These are phyloP conservation scores for Mythimna vitellina DNA, from an alignment of 2,888 invertebrate species.

Conservation along the genomic window DNA sequence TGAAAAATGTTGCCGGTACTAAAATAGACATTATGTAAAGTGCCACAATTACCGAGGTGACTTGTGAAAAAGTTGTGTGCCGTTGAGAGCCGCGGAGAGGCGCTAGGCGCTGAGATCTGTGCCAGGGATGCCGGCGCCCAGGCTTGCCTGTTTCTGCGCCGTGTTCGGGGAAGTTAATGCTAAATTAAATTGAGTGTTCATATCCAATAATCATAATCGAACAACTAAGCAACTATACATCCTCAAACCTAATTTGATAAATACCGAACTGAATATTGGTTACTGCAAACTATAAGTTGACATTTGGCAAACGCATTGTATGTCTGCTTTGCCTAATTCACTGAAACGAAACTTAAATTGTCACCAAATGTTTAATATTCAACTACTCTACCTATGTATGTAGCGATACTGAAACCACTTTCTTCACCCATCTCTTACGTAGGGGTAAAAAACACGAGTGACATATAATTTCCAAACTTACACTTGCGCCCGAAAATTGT, in stretches of 20 bases:
- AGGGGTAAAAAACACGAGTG: constrained; percentile 34
- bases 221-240: too few species aligned
- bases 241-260: too few species aligned
- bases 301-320: background rate
- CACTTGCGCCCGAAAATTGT: constrained; percentile 56
- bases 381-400: too few species aligned
- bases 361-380: too few species aligned
- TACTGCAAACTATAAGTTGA: background rate
- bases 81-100: constrained; percentile 11
- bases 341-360: background rate
- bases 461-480: constrained; percentile 55
- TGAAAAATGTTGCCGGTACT: constrained; percentile 86
- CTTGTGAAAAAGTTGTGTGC: constrained; percentile 78
- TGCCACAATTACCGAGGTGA: constrained; percentile 87
- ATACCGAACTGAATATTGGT: background rate
- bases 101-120: constrained; percentile 34
- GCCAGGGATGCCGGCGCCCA: constrained; percentile 56
- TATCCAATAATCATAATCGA: too few species aligned
- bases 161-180: background rate
- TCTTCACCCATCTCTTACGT: constrained; percentile 9
- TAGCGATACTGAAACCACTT: background rate
- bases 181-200: background rate
- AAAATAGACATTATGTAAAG: constrained; percentile 90
- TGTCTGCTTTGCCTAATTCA: background rate
- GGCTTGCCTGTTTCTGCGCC: background rate